These are phyloP conservation scores for Colostygia pectinataria DNA, from an alignment of 2,888 invertebrate species.

Conservation along the genomic window DNA sequence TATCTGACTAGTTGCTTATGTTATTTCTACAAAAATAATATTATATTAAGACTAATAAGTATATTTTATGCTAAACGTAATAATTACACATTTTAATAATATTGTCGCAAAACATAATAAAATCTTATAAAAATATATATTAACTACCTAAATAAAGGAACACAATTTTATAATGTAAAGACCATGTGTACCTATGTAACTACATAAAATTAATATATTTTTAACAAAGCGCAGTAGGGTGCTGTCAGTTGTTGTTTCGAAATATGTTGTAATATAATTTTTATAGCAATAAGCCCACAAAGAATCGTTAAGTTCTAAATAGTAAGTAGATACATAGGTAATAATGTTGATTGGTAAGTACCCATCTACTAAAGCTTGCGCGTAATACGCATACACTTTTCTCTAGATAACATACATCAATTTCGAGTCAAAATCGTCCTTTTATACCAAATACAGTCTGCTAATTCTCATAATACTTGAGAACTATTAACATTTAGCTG, in stretches of 20 bases:
- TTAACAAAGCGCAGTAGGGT: too few species aligned
- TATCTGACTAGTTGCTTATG: not conserved
- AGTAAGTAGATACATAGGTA: not conserved
- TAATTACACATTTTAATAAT: constrained; percentile 5
- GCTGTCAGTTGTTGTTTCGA: too few species aligned
- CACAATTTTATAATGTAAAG: not conserved
- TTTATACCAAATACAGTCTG: not conserved
- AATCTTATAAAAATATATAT: not conserved
- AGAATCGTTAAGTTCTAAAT: not conserved
- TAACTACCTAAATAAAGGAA: too few species aligned
- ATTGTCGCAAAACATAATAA: constrained; percentile 11
- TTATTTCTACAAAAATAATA: not conserved
- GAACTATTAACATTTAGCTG: not conserved
- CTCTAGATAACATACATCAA: not conserved
- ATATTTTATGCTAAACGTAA: not conserved
- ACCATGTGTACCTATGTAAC: too few species aligned
- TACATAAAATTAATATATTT: too few species aligned
- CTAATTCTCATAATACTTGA: not conserved
- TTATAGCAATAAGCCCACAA: not conserved
- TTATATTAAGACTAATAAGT: too few species aligned
- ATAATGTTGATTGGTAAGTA: not conserved
- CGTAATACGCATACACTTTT: not conserved
- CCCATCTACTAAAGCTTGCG: too few species aligned
- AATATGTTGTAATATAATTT: too few species aligned
- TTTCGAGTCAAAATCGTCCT: not conserved